These are phyloP conservation scores for Numenius phaeopus DNA, from an alignment of 2,797 vertebrate genomes.

Conservation along the genomic window DNA sequence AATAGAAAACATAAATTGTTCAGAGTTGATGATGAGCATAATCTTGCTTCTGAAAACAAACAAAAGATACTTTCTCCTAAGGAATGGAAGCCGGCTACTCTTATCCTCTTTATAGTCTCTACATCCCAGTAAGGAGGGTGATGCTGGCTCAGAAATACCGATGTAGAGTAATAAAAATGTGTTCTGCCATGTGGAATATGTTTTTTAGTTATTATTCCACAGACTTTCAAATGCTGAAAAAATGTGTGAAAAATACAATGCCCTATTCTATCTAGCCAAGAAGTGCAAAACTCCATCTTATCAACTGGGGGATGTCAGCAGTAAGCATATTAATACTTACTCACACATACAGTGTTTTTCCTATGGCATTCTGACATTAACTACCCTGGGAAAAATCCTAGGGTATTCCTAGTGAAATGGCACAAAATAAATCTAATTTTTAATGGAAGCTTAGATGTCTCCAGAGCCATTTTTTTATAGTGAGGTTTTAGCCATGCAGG, in stretches of 20 bases:
- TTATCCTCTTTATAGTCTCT: not conserved
- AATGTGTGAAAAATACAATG: not conserved
- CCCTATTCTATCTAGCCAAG: not conserved
- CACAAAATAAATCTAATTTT: conserved; percentile 71
- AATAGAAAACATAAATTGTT: not conserved
- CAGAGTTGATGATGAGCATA: not conserved
- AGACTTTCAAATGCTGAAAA: not conserved
- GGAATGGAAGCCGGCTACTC: not conserved
- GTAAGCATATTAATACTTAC: conserved; percentile 1
- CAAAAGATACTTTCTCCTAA: not conserved
- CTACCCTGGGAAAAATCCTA: conserved; percentile 29
- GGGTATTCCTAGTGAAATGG: conserved; percentile 53
- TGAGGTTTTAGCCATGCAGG: conserved; percentile 11
- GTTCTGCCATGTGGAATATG: not conserved
- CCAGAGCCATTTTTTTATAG: not conserved
- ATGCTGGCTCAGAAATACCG: not conserved
- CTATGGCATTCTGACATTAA: conserved; percentile 18
- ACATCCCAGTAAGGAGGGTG: not conserved
- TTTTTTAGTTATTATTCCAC: not conserved
- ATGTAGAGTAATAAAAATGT: not conserved
- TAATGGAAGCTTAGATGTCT: conserved; percentile 54
- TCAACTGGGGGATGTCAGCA: not conserved
- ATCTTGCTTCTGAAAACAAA: not conserved
- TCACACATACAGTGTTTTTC: not conserved
- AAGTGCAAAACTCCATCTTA: not conserved